These are phyloP conservation scores for Zele albiditarsus DNA, from an alignment of 2,888 invertebrate species.

Conservation along the genomic window DNA sequence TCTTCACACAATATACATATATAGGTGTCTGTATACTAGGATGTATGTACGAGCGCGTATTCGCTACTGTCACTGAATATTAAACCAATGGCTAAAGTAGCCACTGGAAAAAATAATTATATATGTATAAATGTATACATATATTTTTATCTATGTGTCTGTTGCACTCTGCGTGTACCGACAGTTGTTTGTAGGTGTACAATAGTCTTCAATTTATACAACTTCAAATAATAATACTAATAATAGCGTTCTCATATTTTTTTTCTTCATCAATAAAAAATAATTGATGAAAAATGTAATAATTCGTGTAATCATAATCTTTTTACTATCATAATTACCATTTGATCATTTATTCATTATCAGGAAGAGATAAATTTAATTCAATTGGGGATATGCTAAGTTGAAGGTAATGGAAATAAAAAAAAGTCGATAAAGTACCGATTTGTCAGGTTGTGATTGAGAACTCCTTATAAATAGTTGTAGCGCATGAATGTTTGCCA, in stretches of 20 bases:
- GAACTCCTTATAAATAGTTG: slow-evolving; percentile 39
- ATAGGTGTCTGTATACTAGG: slow-evolving; percentile 18
- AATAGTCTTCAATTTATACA: neutral
- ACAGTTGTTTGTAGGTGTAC: neutral
- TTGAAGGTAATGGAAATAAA: no score
- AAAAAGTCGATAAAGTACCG: no score
- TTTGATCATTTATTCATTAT: no score
- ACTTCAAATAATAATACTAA: no score
- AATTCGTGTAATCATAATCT: no score
- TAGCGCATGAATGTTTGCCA: neutral
- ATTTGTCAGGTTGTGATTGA: neutral
- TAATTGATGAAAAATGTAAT: no score
- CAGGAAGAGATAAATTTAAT: no score
- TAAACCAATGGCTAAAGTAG: slow-evolving; percentile 50
- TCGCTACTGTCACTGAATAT: slow-evolving; percentile 52
- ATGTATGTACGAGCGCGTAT: slow-evolving; percentile 40
- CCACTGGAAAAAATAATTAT: slow-evolving; percentile 1
- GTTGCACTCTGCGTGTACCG: slow-evolving; percentile 27
- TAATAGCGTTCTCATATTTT: no score
- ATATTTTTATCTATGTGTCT: slow-evolving; percentile 24
- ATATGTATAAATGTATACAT: slow-evolving; percentile 16
- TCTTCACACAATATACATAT: neutral
- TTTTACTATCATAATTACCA: no score
- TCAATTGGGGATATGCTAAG: no score
- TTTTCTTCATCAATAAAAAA: no score